Evolutionary conservation across 2,797 vertebrate genomes (phyloP), one percentile per base, ranked within the genome.

Genomic region (Enteromius mattozi): DNA sequence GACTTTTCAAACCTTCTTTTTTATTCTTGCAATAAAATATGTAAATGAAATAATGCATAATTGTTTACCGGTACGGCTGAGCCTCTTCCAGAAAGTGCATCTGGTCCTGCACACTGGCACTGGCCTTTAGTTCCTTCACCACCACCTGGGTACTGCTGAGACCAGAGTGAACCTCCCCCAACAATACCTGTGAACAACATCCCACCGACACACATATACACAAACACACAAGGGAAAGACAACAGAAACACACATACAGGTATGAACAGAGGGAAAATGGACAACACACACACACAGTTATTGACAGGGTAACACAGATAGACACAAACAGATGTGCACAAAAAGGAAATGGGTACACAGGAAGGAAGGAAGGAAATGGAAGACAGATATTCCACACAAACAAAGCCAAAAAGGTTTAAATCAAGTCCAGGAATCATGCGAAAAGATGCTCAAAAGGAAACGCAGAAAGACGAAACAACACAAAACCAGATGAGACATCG

Each of bases 41-140:
- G 27, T 40, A 4, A 42, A 17, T 59, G 16, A 71, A 71, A 71
- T 56, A 45, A 17, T 13, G 13, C 3, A 24, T 10, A 16, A 8
- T 59, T 42, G 24, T 17, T 78, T 92, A 99, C 98, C 97, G 95
- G 94, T 96, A 98, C 3, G 98, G 96, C 85, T 96, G 96, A 0
- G 93, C 96, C 89, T 99, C 97, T 89, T 98, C 96, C 90, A 99
- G 91, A 93, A 99, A 99, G 74, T 95, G 97, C 94, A 96, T 96
- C 94, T 99, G 98, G 81, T 99, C 96, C 90, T 96, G 96, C 21
- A 97, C 95, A 0, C 96, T 95, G 86, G 97, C 94, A 0, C 96
- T 97, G 49, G 93, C 91, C 89, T 97, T 97, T 35, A 99, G 96
- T 56, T 99, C 98, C 93, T 98, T 99, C 88, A 99, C 97, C 84